Conservation (phyloP, 2,113 vertebrate genomes). For the Noturus placidus region DNA sequence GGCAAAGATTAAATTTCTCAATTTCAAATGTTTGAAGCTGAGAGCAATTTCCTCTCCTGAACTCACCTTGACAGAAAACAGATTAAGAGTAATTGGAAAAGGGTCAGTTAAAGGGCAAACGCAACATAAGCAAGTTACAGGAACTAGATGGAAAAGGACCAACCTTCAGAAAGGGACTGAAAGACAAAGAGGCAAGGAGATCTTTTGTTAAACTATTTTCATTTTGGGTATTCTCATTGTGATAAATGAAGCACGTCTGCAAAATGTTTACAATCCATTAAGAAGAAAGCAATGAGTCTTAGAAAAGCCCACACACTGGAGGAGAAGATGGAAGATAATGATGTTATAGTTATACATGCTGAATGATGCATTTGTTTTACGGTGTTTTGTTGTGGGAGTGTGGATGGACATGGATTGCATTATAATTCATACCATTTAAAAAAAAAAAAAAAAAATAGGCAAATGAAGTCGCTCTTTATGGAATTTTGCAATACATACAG, state of each 20-base stretch:
- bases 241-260: neutral
- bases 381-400: neutral
- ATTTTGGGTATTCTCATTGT: neutral
- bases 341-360: neutral
- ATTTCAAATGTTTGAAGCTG: neutral
- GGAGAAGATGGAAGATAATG: neutral
- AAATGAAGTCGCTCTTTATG: neutral
- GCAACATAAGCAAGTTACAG: neutral
- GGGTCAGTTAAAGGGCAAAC: constrained; percentile 35
- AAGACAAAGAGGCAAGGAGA: neutral
- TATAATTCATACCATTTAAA: neutral
- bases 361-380: neutral
- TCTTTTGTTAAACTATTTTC: neutral
- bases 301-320: neutral
- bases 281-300: neutral
- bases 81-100: constrained; percentile 49
- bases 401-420: neutral
- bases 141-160: neutral
- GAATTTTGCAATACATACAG: no score
- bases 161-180: neutral
- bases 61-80: constrained; percentile 46
- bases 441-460: neutral
- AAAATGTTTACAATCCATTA: neutral
- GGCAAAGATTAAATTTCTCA: neutral
- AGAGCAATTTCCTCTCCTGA: constrained; percentile 1